Evolutionary conservation across 2,888 invertebrate species (phyloP).

Genomic region (Adelognathus sp.): DNA sequence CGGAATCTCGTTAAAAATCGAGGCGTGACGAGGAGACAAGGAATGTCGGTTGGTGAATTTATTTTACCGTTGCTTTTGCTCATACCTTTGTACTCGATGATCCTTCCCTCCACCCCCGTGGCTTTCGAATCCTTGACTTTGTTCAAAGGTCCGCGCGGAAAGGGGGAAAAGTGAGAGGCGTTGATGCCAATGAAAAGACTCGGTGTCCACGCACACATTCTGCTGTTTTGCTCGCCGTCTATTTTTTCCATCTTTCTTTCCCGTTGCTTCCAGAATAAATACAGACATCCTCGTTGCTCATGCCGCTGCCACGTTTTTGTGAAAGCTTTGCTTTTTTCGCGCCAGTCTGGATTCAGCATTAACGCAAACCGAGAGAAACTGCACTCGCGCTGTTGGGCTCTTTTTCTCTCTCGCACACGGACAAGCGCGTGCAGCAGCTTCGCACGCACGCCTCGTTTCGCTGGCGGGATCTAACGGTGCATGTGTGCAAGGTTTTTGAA

Average conservation of each 20-base stretch:
- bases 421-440: neutral
- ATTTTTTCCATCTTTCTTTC: neutral
- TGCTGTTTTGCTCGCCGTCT: neutral
- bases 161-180: neutral
- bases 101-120: constrained; percentile 17
- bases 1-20: constrained; percentile 54
- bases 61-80: too few relatives aligned
- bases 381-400: neutral
- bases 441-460: neutral
- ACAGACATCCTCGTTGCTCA: neutral
- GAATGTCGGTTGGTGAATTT: neutral
- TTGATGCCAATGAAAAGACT: neutral
- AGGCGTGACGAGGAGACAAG: neutral
- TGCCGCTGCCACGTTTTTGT: neutral
- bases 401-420: neutral
- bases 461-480: neutral
- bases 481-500: neutral
- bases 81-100: constrained; percentile 24
- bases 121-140: constrained; percentile 39
- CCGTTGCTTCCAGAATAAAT: constrained; percentile 18
- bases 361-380: constrained; percentile 26
- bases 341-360: constrained; percentile 37
- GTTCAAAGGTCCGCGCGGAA: constrained; percentile 17
- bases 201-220: neutral
- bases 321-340: neutral